These are phyloP conservation scores for Opisthocomus hoazin DNA, from an alignment of 2,113 vertebrate species.

Conservation along the genomic window DNA sequence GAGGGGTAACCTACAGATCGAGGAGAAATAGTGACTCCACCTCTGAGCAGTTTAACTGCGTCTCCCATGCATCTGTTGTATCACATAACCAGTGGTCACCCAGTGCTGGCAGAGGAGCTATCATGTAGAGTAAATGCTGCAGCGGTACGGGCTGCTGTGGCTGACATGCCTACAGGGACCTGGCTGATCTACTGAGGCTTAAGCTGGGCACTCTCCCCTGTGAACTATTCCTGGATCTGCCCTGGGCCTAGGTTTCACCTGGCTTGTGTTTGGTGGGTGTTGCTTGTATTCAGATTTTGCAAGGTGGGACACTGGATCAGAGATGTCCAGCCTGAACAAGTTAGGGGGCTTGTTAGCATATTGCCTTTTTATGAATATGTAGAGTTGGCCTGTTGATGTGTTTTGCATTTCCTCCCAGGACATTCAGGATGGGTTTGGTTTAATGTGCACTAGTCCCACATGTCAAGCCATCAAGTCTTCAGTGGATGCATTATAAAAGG, in stretches of 20 bases:
- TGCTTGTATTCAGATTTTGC: neutral
- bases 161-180: neutral
- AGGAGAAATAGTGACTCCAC: neutral
- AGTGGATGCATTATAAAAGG: neutral
- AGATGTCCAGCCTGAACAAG: neutral
- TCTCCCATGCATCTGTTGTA: neutral
- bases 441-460: neutral
- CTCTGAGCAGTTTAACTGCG: neutral
- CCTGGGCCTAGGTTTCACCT: neutral
- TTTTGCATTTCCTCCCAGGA: neutral
- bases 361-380: neutral
- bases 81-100: neutral
- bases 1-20: neutral
- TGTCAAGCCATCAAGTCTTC: neutral
- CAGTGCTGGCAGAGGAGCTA: neutral
- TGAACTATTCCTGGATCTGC: neutral
- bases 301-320: neutral
- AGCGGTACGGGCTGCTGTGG: neutral
- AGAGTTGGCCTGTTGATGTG: neutral
- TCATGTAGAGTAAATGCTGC: neutral
- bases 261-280: neutral
- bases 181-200: neutral
- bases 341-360: neutral
- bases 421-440: neutral
- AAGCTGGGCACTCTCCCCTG: neutral